Base-by-base conservation (phyloP, 2,113 vertebrate species). In the Canis aureus region DNA sequence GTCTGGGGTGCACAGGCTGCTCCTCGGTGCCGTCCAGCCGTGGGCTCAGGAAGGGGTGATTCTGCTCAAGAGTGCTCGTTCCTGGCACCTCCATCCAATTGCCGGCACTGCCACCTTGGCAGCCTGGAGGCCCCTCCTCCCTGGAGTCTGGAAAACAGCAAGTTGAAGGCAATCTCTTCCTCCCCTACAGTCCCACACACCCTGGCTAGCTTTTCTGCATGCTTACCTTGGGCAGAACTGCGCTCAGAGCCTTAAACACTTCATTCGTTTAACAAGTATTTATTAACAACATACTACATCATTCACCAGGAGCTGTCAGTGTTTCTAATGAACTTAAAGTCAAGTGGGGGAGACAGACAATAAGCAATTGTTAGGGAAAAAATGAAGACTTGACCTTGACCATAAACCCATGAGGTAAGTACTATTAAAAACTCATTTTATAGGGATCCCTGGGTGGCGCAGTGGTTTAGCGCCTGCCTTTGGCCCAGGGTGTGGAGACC, bases 11-110 rank as follows among this genome's bases (percentile, higher is more conserved):
- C 6, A 79, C 60, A 0, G 98, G 98, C 98, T 99, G 98, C 94
- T 98, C 99, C 96, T 99, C 98, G 2, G 74, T 91, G 97, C 98
- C 99, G 98, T 99, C 98, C 97, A 99, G 97, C 89, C 95, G 98
- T 38, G 95, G 98, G 71, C 98, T 99, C 74, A 98, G 96, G 83
- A 99, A 99, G 85, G 38, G 53, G 49, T 98, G 43, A 79, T 22
- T 91, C 53, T 91, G 81, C 9, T 51, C 4, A 0, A 25, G 76
- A 81, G n/a, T 15, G 23, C n/a, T 91, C 80, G 38, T 32, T 95
- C 49, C 76, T 55, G 62, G 86, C 67, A 83, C 78, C 62, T 95
- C 91, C 87, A 82, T 35, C 0, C 3, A 38, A 7, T 13, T 71
- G 49, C 80, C 57, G 53, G 59, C 71, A 12, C 81, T 95, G 66